Evolutionary conservation across 1,140 invertebrate species (phyloP).

Genomic region (Belonocnema kinseyi): DNA sequence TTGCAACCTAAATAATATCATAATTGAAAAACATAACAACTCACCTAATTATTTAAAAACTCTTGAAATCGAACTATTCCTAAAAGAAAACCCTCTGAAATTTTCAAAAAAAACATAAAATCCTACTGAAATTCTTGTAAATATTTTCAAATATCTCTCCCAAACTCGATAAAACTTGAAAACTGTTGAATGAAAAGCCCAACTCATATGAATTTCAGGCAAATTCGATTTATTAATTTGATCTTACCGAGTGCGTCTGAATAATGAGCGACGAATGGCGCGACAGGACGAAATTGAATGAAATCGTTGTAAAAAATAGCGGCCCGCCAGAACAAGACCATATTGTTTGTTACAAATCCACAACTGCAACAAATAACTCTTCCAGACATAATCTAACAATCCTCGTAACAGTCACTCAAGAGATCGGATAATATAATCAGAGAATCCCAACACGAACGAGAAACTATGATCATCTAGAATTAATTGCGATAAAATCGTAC

Average conservation of each 20-base stretch:
- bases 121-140: no score
- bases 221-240: constrained; percentile 20
- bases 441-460: no score
- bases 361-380: constrained; percentile 18
- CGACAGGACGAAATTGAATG: constrained; percentile 18
- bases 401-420: not conserved
- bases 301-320: constrained; percentile 29
- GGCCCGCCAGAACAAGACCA: not conserved
- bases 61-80: no score
- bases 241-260: not conserved
- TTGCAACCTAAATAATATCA: no score
- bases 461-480: not conserved
- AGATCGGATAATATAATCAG: not conserved
- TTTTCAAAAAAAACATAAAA: no score
- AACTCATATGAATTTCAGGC: not conserved
- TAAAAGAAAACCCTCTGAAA: no score
- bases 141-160: no score
- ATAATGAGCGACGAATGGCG: constrained; percentile 15
- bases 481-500: constrained; percentile 6
- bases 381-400: constrained; percentile 9
- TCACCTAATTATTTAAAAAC: no score
- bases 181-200: no score
- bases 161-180: no score
- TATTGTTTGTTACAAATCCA: constrained; percentile 12
- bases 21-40: no score